A percentile compares a stretch with the other conserved stretches of the same genome.
Evolutionary conservation across 2,888 invertebrate species (phyloP).

Genomic region (Rhimphoctona megacephalus): DNA sequence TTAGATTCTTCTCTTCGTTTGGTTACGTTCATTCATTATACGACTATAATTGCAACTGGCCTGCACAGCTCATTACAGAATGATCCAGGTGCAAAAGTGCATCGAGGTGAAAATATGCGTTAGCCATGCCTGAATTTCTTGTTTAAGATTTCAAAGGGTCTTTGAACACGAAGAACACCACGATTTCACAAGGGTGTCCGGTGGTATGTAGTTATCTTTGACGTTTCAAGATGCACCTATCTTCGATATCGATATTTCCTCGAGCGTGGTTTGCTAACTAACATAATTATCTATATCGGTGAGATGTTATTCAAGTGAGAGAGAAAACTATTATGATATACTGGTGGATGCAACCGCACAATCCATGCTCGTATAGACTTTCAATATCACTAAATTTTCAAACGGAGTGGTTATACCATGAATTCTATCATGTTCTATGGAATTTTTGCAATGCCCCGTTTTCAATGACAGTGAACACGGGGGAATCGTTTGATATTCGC

Average conservation of each 20-base stretch:
- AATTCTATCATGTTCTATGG: background rate
- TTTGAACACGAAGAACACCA: background rate
- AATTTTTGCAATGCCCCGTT: background rate
- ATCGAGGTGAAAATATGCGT: background rate
- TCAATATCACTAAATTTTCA: constrained; percentile 9
- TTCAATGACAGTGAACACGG: background rate
- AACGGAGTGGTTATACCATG: background rate
- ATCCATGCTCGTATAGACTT: background rate
- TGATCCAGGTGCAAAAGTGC: constrained; percentile 17
- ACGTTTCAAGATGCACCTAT: constrained; percentile 28
- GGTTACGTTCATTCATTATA: no score
- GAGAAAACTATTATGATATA: background rate
- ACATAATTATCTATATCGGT: constrained; percentile 13
- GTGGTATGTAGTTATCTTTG: constrained; percentile 16
- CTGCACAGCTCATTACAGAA: background rate
- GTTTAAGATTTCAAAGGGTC: constrained; percentile 19
- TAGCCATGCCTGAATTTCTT: constrained; percentile 21
- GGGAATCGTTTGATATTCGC: constrained; percentile 15
- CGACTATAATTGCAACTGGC: background rate
- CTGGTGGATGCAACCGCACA: constrained; percentile 1
- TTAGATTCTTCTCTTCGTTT: background rate
- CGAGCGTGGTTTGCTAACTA: background rate
- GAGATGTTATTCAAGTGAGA: background rate
- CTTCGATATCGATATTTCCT: constrained; percentile 25
- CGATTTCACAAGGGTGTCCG: background rate